These are phyloP conservation scores for Dufourea novaeangliae DNA, from an alignment of 1,140 invertebrate genomes.

Conservation along the genomic window DNA sequence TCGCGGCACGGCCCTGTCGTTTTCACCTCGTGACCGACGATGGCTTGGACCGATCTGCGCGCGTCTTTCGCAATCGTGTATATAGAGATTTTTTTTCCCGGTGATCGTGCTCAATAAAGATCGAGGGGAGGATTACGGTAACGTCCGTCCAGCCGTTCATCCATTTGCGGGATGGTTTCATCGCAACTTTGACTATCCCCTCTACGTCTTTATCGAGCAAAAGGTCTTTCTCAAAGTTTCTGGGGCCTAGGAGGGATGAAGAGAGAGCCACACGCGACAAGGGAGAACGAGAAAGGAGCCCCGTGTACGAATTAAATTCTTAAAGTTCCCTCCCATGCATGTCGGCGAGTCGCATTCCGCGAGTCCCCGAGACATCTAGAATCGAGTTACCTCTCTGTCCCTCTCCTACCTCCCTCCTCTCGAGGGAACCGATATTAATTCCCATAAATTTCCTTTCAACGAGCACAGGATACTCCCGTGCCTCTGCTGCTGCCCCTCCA, in stretches of 20 bases:
- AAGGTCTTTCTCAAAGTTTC: neutral
- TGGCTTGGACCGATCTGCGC: too few species aligned
- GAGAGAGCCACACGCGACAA: neutral
- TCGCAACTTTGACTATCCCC: neutral
- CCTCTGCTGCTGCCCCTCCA: neutral
- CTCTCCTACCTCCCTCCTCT: conserved; percentile 50
- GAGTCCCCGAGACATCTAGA: conserved; percentile 71
- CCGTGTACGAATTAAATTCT: conserved; percentile 81
- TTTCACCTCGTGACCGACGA: conserved; percentile 66
- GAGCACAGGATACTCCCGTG: conserved; percentile 65
- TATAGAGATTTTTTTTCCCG: conserved; percentile 25
- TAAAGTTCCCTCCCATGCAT: conserved; percentile 80
- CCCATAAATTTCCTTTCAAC: conserved; percentile 83
- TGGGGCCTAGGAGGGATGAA: conserved; percentile 6
- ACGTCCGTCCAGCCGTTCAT: too few species aligned
- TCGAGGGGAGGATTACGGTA: neutral
- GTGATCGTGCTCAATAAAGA: conserved; percentile 4
- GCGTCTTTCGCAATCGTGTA: conserved; percentile 10
- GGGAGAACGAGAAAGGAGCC: conserved; percentile 15
- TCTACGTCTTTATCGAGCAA: conserved; percentile 11
- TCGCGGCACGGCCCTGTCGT: conserved; percentile 65
- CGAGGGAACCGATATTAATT: conserved; percentile 81
- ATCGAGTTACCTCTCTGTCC: conserved; percentile 35
- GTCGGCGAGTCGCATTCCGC: conserved; percentile 80
- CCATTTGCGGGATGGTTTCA: too few species aligned